These are phyloP conservation scores for Anastatus disparis DNA, from an alignment of 1,140 invertebrate species.

Conservation along the genomic window DNA sequence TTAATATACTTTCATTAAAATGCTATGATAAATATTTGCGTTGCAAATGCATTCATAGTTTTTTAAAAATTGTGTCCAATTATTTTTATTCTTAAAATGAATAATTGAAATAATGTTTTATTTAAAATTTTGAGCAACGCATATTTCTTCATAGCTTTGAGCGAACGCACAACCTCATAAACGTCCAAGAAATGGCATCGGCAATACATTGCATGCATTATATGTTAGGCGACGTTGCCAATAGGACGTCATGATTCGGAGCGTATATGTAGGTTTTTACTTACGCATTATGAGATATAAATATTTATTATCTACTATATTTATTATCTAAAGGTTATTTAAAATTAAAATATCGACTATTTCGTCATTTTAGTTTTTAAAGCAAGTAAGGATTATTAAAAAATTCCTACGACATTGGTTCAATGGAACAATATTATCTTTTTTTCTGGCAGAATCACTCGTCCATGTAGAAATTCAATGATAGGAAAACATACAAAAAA, in stretches of 20 bases:
- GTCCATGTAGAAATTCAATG: not conserved
- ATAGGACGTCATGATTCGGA: conserved; percentile 18
- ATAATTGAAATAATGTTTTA: no score
- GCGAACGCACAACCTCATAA: conserved; percentile 55
- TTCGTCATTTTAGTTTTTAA: no score
- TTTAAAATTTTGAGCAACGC: conserved; percentile 19
- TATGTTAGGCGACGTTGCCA: conserved; percentile 56
- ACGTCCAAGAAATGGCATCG: conserved; percentile 52
- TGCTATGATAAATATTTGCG: no score
- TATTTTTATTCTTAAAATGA: no score
- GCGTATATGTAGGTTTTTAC: not conserved
- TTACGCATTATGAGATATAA: not conserved
- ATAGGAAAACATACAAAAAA: not conserved
- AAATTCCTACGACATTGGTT: no score
- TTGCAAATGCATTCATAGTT: not conserved
- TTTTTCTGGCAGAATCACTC: conserved; percentile 14
- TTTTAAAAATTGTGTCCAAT: no score
- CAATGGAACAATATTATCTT: not conserved
- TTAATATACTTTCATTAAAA: no score
- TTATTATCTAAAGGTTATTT: no score
- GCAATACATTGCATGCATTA: conserved; percentile 55
- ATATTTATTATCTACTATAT: no score
- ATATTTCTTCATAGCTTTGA: conserved; percentile 46
- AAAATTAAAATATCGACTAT: no score
- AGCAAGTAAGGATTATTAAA: no score